Evolutionary conservation across 2,797 vertebrate species (phyloP), one percentile per base, ranked within the genome.

Genomic region (Heterohyrax brucei): DNA sequence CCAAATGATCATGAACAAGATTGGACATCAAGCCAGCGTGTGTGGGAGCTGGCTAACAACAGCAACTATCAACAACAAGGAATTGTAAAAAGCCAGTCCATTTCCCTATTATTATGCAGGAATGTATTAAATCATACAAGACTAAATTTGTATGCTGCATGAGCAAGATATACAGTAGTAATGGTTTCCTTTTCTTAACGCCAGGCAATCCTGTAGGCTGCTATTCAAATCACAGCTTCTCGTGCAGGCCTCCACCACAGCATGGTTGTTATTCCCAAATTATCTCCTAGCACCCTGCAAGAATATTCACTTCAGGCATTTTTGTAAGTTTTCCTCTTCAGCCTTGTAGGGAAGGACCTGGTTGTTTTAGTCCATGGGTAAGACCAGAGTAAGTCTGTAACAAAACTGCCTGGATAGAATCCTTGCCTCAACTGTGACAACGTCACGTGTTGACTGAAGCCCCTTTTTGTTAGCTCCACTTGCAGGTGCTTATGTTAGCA

Each of bases 311-410:
- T 81, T 96, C 88, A 73, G 72, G 30, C 53, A 87, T 78, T 39
- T 46, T 8, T 88, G 78, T 14, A 85, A n/a, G 62, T 90, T 89
- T 93, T 94, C 76, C 66, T 89, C 44, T 66, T 89, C 61, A 56
- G 0, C 70, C 50, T 53, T 80, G 50, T 70, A 85, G 13, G 62
- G 68, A 88, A 88, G 48, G 56, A 26, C 13, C 33, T 59, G 50
- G 44, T 73, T 62, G 39, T 84, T 93, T 50, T 0, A 75, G 50
- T 75, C 30, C 46, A 4, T 7, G n/a, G 39, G 73, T 3, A n/a
- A 89, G 76, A 79, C 1, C 0, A n/a, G 26, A 64, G 13, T 61
- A 66, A 85, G 75, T 70, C 56, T 79, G 56, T 77, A 72, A 33
- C 44, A 44, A 92, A 68, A 10, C 39, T 83, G 50, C 61, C 44